These are phyloP conservation scores for Pempheris klunzingeri DNA, from an alignment of 2,797 vertebrate species.

Conservation along the genomic window DNA sequence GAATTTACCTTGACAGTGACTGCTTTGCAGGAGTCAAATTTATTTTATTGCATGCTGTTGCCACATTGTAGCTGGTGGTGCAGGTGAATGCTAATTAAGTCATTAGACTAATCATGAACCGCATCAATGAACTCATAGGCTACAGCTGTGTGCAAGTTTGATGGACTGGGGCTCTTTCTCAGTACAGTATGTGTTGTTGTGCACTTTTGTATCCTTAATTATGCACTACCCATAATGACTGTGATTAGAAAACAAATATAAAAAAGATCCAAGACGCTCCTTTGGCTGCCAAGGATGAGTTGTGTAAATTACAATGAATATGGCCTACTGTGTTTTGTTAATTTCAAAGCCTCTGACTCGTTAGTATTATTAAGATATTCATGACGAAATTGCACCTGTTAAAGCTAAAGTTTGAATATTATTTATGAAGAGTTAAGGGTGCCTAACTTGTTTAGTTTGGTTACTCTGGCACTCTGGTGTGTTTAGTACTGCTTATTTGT, in stretches of 20 bases:
- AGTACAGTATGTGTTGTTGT: slow-evolving; percentile 9
- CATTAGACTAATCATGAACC: slow-evolving; percentile 41
- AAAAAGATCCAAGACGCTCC: slow-evolving; percentile 1
- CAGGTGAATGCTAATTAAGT: slow-evolving; percentile 53
- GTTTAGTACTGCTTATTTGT: not conserved
- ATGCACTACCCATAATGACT: slow-evolving; percentile 11
- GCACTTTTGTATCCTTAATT: slow-evolving; percentile 7
- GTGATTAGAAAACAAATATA: slow-evolving; percentile 13
- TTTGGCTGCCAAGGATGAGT: slow-evolving; percentile 8
- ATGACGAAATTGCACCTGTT: not conserved
- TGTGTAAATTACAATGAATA: not conserved
- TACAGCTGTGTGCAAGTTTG: not conserved
- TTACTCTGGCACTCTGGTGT: not conserved
- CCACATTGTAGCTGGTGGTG: slow-evolving; percentile 23
- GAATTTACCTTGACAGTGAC: slow-evolving; percentile 38
- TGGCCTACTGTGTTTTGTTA: slow-evolving; percentile 4
- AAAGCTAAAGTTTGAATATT: not conserved
- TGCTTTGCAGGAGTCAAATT: slow-evolving; percentile 25
- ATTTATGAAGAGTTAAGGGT: not conserved
- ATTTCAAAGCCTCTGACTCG: not conserved
- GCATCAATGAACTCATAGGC: slow-evolving; percentile 21
- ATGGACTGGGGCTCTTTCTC: not conserved
- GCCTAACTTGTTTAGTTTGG: not conserved
- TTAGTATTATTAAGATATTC: not conserved
- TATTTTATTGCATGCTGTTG: slow-evolving; percentile 31